Conservation (phyloP, 2,888 invertebrate species). For the Heliconius erato region DNA sequence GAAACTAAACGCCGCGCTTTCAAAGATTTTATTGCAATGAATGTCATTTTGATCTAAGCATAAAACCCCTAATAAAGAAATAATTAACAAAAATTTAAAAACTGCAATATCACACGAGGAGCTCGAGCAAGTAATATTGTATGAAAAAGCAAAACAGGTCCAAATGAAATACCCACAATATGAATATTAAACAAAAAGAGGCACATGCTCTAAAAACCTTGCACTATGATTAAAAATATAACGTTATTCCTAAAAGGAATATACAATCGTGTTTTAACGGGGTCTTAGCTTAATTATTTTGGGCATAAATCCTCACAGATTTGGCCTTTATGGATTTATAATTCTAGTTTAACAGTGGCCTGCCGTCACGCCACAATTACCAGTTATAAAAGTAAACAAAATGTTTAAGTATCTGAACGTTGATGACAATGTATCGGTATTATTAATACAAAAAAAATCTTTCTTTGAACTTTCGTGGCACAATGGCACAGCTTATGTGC, state of each 20-base stretch:
- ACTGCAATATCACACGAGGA: conserved; percentile 11
- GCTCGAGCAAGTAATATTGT: conserved; percentile 22
- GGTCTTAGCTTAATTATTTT: conserved; percentile 70
- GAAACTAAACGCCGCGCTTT: not conserved
- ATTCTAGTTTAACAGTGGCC: conserved; percentile 69
- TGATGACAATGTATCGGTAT: not conserved
- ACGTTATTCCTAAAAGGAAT: conserved; percentile 30
- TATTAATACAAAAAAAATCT: not conserved
- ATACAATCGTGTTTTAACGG: conserved; percentile 51
- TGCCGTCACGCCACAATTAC: conserved; percentile 71
- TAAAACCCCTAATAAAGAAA: no score
- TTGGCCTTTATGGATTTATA: conserved; percentile 76
- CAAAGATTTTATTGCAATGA: not conserved
- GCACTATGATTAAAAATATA: conserved; percentile 34
- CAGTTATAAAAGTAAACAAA: conserved; percentile 15
- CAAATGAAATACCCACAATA: conserved; percentile 33
- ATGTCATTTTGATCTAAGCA: not conserved
- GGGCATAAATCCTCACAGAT: conserved; percentile 76
- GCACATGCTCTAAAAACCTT: conserved; percentile 29
- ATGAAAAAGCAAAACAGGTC: conserved; percentile 30
- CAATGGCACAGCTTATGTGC: no score
- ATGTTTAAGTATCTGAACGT: not conserved
- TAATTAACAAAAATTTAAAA: conserved; percentile 5
- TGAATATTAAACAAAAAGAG: conserved; percentile 32
- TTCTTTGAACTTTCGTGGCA: no score